phyloP scores from a whole-genome alignment of 2,888 invertebrate genomes.

The Hermodice carunculata region DNA sequence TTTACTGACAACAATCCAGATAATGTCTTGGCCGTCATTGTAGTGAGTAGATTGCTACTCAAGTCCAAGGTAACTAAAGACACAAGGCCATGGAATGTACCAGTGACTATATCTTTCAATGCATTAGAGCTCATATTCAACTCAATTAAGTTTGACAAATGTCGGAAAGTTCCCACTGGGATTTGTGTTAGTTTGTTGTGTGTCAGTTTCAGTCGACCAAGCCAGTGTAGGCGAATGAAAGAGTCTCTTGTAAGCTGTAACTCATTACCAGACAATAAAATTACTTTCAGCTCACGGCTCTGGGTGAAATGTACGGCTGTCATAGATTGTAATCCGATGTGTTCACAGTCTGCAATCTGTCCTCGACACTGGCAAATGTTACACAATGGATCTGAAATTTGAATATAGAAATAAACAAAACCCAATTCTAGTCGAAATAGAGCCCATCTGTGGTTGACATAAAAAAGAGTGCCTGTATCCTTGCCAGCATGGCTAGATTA shows the following conservation, averaged over 20 bases:
- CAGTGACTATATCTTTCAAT: background rate
- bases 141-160: slow-evolving; percentile 13
- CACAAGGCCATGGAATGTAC: slow-evolving; percentile 16
- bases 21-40: too few species aligned
- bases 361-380: too few species aligned
- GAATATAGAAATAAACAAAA: too few species aligned
- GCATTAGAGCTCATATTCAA: slow-evolving; percentile 20
- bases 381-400: too few species aligned
- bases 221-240: slow-evolving; percentile 6
- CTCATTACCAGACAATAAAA: background rate
- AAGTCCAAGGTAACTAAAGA: slow-evolving; percentile 6
- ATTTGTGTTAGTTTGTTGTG: slow-evolving; percentile 3
- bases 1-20: slow-evolving; percentile 26
- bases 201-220: slow-evolving; percentile 8
- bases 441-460: too few species aligned
- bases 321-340: too few species aligned
- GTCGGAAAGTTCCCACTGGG: background rate
- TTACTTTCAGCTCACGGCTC: background rate
- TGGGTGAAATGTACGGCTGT: too few species aligned
- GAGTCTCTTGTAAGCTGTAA: background rate
- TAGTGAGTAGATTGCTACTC: background rate
- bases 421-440: too few species aligned
- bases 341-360: too few species aligned
- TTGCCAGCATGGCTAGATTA: too few species aligned
- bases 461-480: too few species aligned